Percentiles rank a stretch among this genome's conserved stretches.
These are phyloP conservation scores for Phalacrocorax aristotelis DNA, from an alignment of 2,113 vertebrate genomes.

Conservation along the genomic window DNA sequence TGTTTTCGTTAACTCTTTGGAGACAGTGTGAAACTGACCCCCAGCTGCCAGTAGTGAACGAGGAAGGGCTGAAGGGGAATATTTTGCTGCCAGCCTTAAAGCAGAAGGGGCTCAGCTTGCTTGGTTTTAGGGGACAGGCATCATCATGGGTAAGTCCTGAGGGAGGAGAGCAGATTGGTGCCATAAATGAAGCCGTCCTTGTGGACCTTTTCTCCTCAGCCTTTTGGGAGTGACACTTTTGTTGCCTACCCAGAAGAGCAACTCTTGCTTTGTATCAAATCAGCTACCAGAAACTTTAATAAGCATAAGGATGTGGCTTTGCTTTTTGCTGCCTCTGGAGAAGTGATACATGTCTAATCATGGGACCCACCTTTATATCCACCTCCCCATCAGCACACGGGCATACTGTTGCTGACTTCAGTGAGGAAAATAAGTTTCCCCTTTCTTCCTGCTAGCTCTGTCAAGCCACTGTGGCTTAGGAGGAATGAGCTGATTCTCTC, in stretches of 20 bases:
- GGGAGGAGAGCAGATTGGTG: accelerated
- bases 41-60: background rate
- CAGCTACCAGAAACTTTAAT: background rate
- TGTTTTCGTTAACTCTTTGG: conserved; percentile 59
- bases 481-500: background rate
- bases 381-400: background rate
- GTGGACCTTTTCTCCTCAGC: background rate
- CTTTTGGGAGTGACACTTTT: background rate
- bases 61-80: background rate
- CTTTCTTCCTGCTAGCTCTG: background rate
- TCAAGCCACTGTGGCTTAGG: background rate
- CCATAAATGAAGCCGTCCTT: background rate
- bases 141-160: background rate
- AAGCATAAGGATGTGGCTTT: accelerated
- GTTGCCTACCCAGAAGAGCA: background rate
- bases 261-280: background rate
- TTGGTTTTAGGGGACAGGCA: background rate
- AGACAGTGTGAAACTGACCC: conserved; percentile 45
- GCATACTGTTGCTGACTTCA: background rate
- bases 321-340: background rate
- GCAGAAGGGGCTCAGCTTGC: background rate
- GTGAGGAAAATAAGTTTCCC: background rate
- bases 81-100: background rate
- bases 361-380: background rate
- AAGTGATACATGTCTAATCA: background rate